Evolutionary conservation across 64 coral and sea anemone genomes (phyloP).

Genomic region (Actinia tenebrosa): DNA sequence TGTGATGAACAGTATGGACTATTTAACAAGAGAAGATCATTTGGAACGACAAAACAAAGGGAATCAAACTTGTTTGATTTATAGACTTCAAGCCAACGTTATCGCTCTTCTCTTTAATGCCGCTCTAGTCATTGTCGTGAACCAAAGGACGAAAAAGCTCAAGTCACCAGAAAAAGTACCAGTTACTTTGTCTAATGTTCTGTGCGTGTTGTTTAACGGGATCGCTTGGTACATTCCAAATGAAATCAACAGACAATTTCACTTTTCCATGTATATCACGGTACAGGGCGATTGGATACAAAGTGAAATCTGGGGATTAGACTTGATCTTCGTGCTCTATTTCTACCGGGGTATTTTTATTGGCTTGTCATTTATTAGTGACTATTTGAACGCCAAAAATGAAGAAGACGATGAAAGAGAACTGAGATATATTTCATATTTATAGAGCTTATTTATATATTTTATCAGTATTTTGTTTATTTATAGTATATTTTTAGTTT

Average conservation of each 20-base stretch:
- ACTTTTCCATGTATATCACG: background rate
- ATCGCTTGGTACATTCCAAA: conserved; percentile 5
- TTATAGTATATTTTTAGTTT: too few relatives aligned
- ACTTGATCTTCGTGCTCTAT: background rate
- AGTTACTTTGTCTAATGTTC: background rate
- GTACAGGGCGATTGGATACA: background rate
- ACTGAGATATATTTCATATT: background rate
- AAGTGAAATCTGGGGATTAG: conserved; percentile 9
- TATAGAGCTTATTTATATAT: background rate
- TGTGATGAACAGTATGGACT: too few relatives aligned
- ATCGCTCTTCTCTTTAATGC: conserved; percentile 8
- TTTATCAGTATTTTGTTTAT: too few relatives aligned
- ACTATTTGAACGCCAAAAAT: background rate
- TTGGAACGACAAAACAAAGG: background rate
- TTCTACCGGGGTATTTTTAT: background rate
- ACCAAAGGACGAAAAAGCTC: background rate
- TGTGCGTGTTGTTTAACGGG: conserved; percentile 6
- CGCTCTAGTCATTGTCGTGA: background rate
- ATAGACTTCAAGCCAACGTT: background rate
- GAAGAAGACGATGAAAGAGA: background rate
- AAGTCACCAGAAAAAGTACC: background rate
- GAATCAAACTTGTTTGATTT: background rate
- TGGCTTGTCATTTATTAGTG: conserved; percentile 10
- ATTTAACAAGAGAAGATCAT: background rate
- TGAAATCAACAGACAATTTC: background rate